A percentile compares a stretch with the other conserved stretches of the same genome.
These are phyloP conservation scores for Phragmatobia fuliginosa DNA, from an alignment of 2,888 invertebrate genomes.

Conservation along the genomic window DNA sequence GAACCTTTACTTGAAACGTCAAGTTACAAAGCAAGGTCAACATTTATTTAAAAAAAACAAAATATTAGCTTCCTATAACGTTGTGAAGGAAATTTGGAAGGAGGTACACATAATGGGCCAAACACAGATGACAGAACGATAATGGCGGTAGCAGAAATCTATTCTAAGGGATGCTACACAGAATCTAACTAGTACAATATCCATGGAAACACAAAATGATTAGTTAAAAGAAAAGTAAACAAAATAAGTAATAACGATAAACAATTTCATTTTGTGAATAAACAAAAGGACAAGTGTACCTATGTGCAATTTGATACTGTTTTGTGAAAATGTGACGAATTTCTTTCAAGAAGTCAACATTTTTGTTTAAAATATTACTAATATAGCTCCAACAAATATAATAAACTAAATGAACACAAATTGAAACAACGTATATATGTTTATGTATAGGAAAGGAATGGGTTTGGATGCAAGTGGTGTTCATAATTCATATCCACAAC, in stretches of 20 bases:
- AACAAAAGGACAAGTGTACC: conserved; percentile 21
- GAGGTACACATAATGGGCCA: conserved; percentile 46
- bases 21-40: conserved; percentile 74
- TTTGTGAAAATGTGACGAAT: conserved; percentile 23
- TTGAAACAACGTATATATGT: conserved; percentile 47
- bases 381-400: conserved; percentile 25
- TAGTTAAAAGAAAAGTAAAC: conserved; percentile 47
- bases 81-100: conserved; percentile 52
- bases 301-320: conserved; percentile 12
- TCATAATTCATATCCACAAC: conserved; percentile 78
- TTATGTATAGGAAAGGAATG: conserved; percentile 63
- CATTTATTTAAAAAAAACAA: conserved; percentile 57
- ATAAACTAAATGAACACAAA: conserved; percentile 46
- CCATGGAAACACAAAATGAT: conserved; percentile 47
- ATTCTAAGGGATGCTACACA: conserved; percentile 55
- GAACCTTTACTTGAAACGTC: conserved; percentile 73
- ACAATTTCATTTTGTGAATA: conserved; percentile 20
- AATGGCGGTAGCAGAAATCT: conserved; percentile 51
- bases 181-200: conserved; percentile 56
- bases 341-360: conserved; percentile 29
- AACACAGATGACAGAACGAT: conserved; percentile 53
- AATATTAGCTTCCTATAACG: conserved; percentile 65
- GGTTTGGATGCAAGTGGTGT: conserved; percentile 83
- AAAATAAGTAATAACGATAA: conserved; percentile 34
- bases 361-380: conserved; percentile 9